A percentile compares a stretch with the other conserved stretches of the same genome.
phyloP scores from a whole-genome alignment of 2,888 invertebrate species.

The Achlya flavicornis region DNA sequence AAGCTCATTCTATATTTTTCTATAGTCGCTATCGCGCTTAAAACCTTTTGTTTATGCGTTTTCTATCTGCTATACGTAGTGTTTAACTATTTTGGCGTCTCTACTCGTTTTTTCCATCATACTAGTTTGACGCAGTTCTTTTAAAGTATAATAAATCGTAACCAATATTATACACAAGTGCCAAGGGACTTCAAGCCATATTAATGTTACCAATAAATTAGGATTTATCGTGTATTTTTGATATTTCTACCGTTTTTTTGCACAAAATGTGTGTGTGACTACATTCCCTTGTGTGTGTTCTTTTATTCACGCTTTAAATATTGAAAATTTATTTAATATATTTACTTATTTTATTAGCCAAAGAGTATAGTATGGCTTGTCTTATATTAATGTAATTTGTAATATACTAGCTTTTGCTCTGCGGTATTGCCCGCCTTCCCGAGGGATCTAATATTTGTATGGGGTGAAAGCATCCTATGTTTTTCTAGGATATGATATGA shows the following conservation, averaged over 20 bases:
- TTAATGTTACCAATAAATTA: conserved; percentile 13
- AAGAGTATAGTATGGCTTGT: background rate
- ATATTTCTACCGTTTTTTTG: conserved; percentile 12
- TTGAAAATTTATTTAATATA: background rate
- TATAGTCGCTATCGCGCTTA: no score
- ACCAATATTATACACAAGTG: conserved; percentile 11
- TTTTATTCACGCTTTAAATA: background rate
- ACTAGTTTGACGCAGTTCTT: background rate
- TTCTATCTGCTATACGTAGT: no score
- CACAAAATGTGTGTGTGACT: conserved; percentile 8
- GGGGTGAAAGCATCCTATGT: no score
- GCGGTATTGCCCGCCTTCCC: no score
- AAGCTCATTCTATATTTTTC: no score
- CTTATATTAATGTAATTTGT: background rate
- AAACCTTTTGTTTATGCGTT: no score
- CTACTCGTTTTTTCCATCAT: background rate
- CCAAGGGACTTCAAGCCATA: conserved; percentile 19
- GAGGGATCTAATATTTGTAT: no score
- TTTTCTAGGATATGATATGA: no score
- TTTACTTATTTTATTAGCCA: background rate
- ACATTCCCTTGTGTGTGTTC: conserved; percentile 13
- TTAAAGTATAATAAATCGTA: background rate
- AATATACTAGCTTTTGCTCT: no score
- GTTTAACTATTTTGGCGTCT: background rate
- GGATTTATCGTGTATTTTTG: conserved; percentile 9